A percentile compares a stretch with the other conserved stretches of the same genome.
Evolutionary conservation across 2,797 vertebrate genomes (phyloP).

Genomic region (Pseudotriccus pelzelni): DNA sequence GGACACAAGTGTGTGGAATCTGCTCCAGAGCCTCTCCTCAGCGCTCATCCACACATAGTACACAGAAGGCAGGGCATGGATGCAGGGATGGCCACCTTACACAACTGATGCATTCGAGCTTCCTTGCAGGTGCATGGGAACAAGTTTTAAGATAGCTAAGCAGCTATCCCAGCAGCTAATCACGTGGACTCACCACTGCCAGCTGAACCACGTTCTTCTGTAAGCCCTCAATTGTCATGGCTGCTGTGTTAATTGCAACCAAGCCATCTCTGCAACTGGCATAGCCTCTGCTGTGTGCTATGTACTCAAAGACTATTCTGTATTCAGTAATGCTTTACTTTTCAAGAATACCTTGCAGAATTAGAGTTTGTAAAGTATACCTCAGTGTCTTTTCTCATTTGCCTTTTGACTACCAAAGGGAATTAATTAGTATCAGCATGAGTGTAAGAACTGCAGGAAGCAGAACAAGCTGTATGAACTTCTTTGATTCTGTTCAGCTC

Average conservation of each 20-base stretch:
- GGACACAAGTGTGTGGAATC: fast-evolving
- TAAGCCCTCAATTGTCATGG: fast-evolving
- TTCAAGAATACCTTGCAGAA: neutral
- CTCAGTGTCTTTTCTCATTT: neutral
- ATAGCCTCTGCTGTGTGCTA: neutral
- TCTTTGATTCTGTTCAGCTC: neutral
- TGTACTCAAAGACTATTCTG: neutral
- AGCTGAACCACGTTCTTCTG: neutral
- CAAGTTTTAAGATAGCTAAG: neutral
- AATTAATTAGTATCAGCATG: neutral
- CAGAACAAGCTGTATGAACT: neutral
- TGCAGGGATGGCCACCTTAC: neutral
- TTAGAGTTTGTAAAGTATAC: neutral
- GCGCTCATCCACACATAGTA: fast-evolving
- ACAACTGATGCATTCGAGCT: fast-evolving
- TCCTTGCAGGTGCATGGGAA: fast-evolving
- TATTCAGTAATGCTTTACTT: neutral
- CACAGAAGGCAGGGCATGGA: fast-evolving
- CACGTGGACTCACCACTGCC: neutral
- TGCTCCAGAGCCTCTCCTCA: neutral
- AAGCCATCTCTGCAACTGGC: neutral
- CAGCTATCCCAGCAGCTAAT: fast-evolving
- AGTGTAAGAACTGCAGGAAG: neutral
- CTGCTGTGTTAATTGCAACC: neutral
- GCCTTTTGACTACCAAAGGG: neutral